These are phyloP conservation scores for Callosobruchus maculatus DNA, from an alignment of 2,888 invertebrate genomes.

Conservation along the genomic window DNA sequence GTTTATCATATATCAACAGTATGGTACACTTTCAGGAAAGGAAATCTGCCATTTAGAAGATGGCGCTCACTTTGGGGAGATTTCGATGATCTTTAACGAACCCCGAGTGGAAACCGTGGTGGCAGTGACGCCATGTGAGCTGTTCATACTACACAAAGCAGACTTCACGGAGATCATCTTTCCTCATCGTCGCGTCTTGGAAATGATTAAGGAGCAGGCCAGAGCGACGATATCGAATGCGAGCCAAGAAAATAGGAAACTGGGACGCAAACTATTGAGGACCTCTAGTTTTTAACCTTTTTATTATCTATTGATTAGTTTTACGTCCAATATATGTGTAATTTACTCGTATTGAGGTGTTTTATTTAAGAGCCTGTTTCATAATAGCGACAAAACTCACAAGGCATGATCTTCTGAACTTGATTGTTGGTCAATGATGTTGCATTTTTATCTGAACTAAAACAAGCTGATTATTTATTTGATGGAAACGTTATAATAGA, in stretches of 20 bases:
- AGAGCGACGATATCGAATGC: background rate
- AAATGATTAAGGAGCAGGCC: slow-evolving; percentile 6
- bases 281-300: too few species aligned
- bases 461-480: too few species aligned
- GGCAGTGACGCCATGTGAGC: slow-evolving; percentile 49
- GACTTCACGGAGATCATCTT: slow-evolving; percentile 44
- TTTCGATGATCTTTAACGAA: slow-evolving; percentile 47
- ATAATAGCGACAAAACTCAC: too few species aligned
- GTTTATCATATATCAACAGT: too few species aligned
- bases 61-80: slow-evolving; percentile 51
- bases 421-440: too few species aligned
- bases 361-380: background rate
- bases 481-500: too few species aligned
- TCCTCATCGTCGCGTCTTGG: slow-evolving; percentile 41
- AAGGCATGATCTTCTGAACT: too few species aligned
- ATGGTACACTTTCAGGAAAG: background rate
- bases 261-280: too few species aligned
- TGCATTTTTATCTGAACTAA: too few species aligned
- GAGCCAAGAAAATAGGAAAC: background rate
- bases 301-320: background rate
- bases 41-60: slow-evolving; percentile 47
- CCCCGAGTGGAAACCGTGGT: slow-evolving; percentile 45
- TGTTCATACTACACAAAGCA: slow-evolving; percentile 41
- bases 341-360: background rate
- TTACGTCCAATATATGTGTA: background rate